Evolutionary conservation across 2,888 invertebrate genomes (phyloP), one percentile per base, ranked within the genome.

Genomic region (Tipula helvola): DNA sequence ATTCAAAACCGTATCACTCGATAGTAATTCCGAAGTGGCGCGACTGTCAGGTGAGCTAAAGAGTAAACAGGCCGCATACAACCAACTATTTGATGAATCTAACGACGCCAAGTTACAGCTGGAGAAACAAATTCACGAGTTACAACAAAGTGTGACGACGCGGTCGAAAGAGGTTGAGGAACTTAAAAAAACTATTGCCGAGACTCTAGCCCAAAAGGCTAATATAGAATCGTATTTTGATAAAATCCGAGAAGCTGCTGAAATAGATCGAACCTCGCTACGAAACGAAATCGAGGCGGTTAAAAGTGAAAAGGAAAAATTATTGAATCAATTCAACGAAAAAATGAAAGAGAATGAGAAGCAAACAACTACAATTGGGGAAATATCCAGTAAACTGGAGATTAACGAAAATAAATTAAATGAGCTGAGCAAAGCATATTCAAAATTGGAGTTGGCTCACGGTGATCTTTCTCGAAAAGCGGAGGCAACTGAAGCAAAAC

Each of bases 381-480:
- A 89, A 18, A 87, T 89, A 0, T 87, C 87, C 89, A 85, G 90
- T 36, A 87, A 86, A 42, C n/a, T 83, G 5, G 44, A 83, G 47
- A 44, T 57, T 36, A 71, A 86, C 12, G 87, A 88, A 86, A 47
- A 57, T 86, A 87, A 44, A 92, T 91, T 89, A 89, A 91, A 85
- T 90, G 92, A 3, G 92, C 92, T 89, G 88, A 86, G 87, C 39
- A 71, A 71, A 71, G 8, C 10, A 0, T 71, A 71, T 71, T 91
- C 91, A 1, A 89, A 91, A 83, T 91, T 93, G 89, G 93, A 94
- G 89, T 90, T 94, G 87, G 92, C 92, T 88, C 89, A 93, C 44
- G 93, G 93, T 84, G 94, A 94, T 90, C 91, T 93, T 36, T 93
- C 92, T 88, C 92, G 94, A 39, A 93, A 94, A 88, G 90, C 93